phyloP scores from a whole-genome alignment of 2,113 vertebrate genomes.

The Ictalurus punctatus region DNA sequence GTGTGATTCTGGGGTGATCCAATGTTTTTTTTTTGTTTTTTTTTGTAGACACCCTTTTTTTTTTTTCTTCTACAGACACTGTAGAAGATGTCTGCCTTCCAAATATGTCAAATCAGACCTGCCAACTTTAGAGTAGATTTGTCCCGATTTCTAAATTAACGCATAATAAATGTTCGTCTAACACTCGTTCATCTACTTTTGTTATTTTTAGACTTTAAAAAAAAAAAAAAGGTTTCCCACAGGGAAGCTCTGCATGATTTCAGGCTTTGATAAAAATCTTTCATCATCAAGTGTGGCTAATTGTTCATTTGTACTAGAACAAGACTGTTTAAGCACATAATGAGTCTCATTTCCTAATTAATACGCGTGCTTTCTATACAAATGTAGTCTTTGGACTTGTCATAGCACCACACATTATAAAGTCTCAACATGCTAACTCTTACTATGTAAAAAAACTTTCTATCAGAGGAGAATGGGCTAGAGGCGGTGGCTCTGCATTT shows the following conservation, averaged over 20 bases:
- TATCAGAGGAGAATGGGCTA: neutral
- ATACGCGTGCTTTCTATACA: constrained; percentile 23
- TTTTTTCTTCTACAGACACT: neutral
- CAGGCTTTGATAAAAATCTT: neutral
- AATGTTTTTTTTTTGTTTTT: neutral
- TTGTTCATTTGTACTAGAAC: constrained; percentile 23
- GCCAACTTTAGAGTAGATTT: neutral
- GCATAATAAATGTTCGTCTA: neutral
- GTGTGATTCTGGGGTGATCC: neutral
- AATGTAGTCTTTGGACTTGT: neutral
- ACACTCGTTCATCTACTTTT: neutral
- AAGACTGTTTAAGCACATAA: neutral
- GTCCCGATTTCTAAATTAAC: neutral
- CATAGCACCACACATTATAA: neutral
- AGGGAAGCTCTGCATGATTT: neutral
- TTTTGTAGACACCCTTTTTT: too few relatives aligned
- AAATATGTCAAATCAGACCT: neutral
- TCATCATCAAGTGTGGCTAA: constrained; percentile 8
- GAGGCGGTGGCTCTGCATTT: neutral
- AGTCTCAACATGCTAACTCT: neutral
- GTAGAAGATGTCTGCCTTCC: neutral
- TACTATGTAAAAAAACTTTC: neutral
- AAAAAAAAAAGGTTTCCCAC: neutral
- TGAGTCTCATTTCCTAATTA: constrained; percentile 44
- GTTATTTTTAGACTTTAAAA: constrained; percentile 23